Percentiles rank a stretch among this genome's conserved stretches.
phyloP scores from a whole-genome alignment of 2,113 vertebrate genomes.

The Apodemus speciosus region DNA sequence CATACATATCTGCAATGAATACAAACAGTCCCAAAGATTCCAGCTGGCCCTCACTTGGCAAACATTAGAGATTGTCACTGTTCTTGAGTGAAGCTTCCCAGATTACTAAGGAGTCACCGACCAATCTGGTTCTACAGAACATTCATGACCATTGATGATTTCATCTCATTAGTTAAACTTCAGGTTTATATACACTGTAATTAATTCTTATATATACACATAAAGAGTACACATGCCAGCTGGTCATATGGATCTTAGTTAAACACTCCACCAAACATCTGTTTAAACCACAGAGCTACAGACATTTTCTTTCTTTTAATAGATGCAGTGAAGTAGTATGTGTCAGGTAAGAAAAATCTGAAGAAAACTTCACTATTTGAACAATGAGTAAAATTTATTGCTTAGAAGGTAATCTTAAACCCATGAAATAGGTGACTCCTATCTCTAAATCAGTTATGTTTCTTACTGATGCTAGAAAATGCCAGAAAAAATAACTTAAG shows the following conservation, averaged over 20 bases:
- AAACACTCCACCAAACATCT: background rate
- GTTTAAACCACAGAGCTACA: background rate
- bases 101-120: background rate
- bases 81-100: background rate
- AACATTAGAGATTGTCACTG: background rate
- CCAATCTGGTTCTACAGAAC: background rate
- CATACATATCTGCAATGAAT: background rate
- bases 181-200: background rate
- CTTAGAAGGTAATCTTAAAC: background rate
- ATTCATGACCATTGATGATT: background rate
- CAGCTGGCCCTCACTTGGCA: background rate
- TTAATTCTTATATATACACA: background rate
- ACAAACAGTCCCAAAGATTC: background rate
- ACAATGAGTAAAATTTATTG: background rate
- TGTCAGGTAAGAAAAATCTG: background rate
- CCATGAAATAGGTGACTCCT: background rate
- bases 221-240: background rate
- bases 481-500: background rate
- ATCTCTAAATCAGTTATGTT: background rate
- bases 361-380: constrained; percentile 24
- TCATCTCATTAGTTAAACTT: background rate
- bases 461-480: background rate
- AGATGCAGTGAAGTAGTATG: background rate
- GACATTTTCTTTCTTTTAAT: background rate
- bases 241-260: background rate